phyloP scores from a whole-genome alignment of 2,888 invertebrate species.

The Tethea ocularis region DNA sequence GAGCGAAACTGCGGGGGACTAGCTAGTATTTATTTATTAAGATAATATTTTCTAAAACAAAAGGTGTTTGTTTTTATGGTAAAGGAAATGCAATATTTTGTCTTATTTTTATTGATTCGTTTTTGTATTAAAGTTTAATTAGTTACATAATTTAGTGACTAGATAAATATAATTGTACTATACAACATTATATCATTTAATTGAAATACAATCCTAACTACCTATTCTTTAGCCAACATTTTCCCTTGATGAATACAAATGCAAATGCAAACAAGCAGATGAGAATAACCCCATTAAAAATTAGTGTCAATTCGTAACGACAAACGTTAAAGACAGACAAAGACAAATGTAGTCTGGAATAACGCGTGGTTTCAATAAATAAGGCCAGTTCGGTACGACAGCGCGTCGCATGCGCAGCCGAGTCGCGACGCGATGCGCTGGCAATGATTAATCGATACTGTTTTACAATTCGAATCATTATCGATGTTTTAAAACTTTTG shows the following conservation, averaged over 20 bases:
- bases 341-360: constrained; percentile 49
- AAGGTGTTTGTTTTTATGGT: no score
- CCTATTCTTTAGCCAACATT: neutral
- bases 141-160: no score
- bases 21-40: no score
- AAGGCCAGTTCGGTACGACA: constrained; percentile 43
- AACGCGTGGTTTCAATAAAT: constrained; percentile 48
- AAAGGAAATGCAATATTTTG: no score
- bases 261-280: neutral
- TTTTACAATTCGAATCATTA: constrained; percentile 8
- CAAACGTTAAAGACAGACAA: constrained; percentile 29
- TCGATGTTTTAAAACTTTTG: constrained; percentile 8
- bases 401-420: constrained; percentile 31
- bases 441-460: constrained; percentile 20
- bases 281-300: constrained; percentile 32
- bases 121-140: no score
- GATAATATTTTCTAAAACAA: no score
- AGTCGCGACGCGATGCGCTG: constrained; percentile 17
- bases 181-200: no score
- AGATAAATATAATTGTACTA: no score
- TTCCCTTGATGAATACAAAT: neutral
- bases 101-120: no score
- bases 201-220: no score
- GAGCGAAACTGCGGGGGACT: no score
- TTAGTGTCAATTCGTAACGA: constrained; percentile 27